These are phyloP conservation scores for Molothrus aeneus DNA, from an alignment of 2,797 vertebrate genomes.

Conservation along the genomic window DNA sequence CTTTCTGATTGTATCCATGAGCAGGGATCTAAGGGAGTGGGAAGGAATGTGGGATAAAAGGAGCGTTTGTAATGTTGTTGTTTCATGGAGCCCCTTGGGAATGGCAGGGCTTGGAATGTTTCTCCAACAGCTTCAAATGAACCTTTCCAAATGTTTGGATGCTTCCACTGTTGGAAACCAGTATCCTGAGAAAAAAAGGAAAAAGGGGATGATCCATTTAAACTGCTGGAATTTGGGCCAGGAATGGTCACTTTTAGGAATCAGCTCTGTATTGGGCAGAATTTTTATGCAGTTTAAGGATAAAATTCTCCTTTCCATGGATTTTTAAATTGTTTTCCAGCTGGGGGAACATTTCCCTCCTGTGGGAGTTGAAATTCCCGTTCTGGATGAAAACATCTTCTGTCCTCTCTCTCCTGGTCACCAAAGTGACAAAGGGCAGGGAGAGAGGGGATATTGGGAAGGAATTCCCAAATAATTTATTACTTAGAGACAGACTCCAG, in stretches of 20 bases:
- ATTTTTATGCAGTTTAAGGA: neutral
- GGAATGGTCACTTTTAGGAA: neutral
- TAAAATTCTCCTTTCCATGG: neutral
- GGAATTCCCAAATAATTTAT: neutral
- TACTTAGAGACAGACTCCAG: too few relatives aligned
- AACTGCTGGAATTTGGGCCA: neutral
- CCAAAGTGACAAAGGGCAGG: neutral
- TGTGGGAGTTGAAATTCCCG: neutral
- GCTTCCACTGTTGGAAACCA: neutral
- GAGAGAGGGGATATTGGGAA: neutral
- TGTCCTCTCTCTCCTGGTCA: neutral
- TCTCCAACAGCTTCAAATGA: neutral
- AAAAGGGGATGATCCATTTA: neutral
- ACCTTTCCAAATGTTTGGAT: neutral
- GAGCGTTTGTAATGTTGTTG: neutral
- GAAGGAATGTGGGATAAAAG: neutral
- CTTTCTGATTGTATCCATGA: neutral
- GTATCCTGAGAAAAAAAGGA: accelerated
- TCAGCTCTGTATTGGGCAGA: neutral
- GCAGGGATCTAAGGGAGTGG: neutral
- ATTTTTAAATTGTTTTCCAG: neutral
- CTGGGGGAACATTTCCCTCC: neutral
- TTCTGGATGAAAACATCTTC: neutral
- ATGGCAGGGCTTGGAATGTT: neutral
- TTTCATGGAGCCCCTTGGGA: neutral